phyloP scores from a whole-genome alignment of 1,140 invertebrate genomes.

The Doryteuthis pealeii region DNA sequence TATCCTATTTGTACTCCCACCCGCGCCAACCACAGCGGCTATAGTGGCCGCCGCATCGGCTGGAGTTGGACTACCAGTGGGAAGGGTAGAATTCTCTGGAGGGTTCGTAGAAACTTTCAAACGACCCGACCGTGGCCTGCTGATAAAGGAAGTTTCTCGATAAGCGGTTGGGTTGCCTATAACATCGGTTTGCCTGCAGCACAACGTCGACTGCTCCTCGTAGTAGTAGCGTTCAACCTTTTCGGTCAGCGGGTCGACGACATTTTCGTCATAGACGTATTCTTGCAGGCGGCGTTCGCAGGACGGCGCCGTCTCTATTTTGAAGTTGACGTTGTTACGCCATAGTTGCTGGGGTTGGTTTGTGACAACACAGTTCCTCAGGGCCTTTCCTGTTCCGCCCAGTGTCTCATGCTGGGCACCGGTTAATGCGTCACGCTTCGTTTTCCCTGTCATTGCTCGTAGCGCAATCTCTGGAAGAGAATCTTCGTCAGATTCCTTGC shows the following conservation, averaged over 20 bases:
- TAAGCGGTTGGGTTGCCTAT: constrained; percentile 10
- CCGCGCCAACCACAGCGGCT: background rate
- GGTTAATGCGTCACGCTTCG: background rate
- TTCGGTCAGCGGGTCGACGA: constrained; percentile 52
- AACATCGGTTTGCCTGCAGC: constrained; percentile 20
- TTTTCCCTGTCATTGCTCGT: background rate
- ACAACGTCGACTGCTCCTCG: constrained; percentile 36
- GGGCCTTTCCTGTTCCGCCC: too few species aligned
- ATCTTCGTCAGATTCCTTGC: constrained; percentile 21
- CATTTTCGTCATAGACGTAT: constrained; percentile 54
- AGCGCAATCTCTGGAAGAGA: background rate
- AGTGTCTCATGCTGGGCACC: background rate
- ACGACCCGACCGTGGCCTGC: background rate
- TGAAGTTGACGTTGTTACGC: background rate
- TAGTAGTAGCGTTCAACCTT: constrained; percentile 52
- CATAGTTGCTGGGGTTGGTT: background rate
- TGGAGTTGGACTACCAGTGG: constrained; percentile 29
- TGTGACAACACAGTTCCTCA: background rate
- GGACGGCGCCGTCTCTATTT: background rate
- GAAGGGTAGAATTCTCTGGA: constrained; percentile 17
- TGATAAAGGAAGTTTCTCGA: background rate
- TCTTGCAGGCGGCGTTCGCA: constrained; percentile 25
- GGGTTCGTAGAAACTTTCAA: background rate
- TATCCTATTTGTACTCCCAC: background rate
- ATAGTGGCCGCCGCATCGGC: constrained; percentile 6